A percentile compares a stretch with the other conserved stretches of the same genome.
Evolutionary conservation across 2,797 vertebrate genomes (phyloP).

Genomic region (Typhlichthys subterraneus): DNA sequence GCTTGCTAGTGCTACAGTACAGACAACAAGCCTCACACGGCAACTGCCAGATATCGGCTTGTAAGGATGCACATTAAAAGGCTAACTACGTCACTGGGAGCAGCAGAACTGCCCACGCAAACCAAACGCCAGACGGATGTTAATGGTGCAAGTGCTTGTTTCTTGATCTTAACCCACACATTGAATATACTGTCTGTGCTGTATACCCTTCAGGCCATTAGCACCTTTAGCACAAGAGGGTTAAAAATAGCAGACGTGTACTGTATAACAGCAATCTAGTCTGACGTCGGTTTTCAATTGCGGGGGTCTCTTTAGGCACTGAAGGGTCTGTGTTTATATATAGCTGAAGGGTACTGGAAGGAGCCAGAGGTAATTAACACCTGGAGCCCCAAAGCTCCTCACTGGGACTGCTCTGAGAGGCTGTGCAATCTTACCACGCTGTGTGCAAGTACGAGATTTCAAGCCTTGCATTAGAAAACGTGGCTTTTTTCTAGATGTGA

Average conservation of each 20-base stretch:
- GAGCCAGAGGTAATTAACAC: slow-evolving; percentile 69
- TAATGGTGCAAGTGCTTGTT: slow-evolving; percentile 57
- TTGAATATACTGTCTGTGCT: slow-evolving; percentile 55
- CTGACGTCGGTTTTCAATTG: slow-evolving; percentile 49
- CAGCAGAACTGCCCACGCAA: slow-evolving; percentile 67
- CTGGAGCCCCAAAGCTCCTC: slow-evolving; percentile 50
- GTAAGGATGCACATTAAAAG: slow-evolving; percentile 61
- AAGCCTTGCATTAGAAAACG: slow-evolving; percentile 30
- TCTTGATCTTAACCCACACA: slow-evolving; percentile 51
- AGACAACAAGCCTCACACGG: slow-evolving; percentile 5
- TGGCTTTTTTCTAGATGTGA: slow-evolving; percentile 11
- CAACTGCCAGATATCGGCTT: slow-evolving; percentile 49
- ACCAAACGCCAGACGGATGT: slow-evolving; percentile 65
- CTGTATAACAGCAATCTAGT: slow-evolving; percentile 3
- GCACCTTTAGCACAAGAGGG: slow-evolving; percentile 41
- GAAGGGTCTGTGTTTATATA: slow-evolving; percentile 33
- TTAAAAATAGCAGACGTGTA: slow-evolving; percentile 63
- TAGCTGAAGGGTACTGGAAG: slow-evolving; percentile 31
- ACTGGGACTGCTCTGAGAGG: slow-evolving; percentile 41
- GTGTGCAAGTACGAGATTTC: slow-evolving; percentile 48
- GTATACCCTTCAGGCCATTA: slow-evolving; percentile 36
- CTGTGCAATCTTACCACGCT: slow-evolving; percentile 49
- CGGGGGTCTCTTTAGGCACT: slow-evolving; percentile 44
- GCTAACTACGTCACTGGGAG: slow-evolving; percentile 70
- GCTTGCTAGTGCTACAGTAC: neutral